phyloP scores from a whole-genome alignment of 2,888 invertebrate genomes.

The Orchesellides sinensis region DNA sequence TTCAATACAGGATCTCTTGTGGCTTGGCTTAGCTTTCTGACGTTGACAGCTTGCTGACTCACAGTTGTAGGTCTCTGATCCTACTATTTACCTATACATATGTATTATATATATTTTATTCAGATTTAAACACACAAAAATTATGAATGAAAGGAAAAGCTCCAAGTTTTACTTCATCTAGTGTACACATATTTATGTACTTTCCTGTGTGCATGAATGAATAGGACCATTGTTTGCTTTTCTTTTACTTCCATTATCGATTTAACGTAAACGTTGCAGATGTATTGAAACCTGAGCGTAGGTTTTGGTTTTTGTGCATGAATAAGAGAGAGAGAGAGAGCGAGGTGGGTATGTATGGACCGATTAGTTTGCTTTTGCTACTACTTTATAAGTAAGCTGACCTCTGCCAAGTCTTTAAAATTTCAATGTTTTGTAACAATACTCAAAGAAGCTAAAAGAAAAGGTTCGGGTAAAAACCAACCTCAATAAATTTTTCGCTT shows the following conservation, averaged over 20 bases:
- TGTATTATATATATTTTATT: neutral
- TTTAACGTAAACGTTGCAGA: too few species aligned
- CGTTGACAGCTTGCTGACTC: constrained; percentile 55
- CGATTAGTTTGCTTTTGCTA: neutral
- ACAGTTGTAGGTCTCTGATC: constrained; percentile 16
- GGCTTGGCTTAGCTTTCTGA: constrained; percentile 5
- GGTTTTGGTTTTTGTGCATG: constrained; percentile 23
- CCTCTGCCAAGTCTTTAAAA: constrained; percentile 18
- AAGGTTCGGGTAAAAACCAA: neutral
- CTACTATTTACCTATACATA: neutral
- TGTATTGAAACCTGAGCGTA: constrained; percentile 48
- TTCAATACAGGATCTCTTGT: neutral
- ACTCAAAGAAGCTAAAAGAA: constrained; percentile 6
- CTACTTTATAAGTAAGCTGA: constrained; percentile 24
- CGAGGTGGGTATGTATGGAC: too few species aligned
- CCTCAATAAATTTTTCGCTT: constrained; percentile 46
- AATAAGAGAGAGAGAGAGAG: too few species aligned
- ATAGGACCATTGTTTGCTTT: constrained; percentile 37
- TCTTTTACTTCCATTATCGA: neutral
- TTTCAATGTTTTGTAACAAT: constrained; percentile 32
- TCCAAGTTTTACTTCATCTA: neutral
- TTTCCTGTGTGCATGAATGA: neutral
- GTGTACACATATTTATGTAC: too few species aligned
- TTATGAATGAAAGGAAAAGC: constrained; percentile 32
- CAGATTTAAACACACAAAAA: neutral